Evolutionary conservation across 1,140 invertebrate genomes (phyloP).

Genomic region (Thalassaphorura encarpata): DNA sequence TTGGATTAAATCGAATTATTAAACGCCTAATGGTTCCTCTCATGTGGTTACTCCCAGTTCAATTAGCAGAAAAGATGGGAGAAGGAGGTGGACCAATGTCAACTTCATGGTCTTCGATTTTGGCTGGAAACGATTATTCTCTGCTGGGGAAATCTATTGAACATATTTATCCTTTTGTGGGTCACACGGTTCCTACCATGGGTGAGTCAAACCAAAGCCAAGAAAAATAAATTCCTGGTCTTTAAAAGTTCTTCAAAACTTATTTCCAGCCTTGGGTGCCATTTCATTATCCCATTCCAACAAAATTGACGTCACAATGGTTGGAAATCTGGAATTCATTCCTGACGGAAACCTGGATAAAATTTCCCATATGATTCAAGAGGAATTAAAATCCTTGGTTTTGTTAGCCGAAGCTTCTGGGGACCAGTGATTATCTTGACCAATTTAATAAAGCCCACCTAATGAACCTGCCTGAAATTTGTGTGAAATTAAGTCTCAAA

Average conservation of each 20-base stretch:
- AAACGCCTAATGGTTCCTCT: background rate
- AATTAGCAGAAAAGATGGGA: background rate
- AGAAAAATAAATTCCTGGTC: too few species aligned
- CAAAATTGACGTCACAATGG: background rate
- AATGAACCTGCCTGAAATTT: too few species aligned
- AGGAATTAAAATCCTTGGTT: too few species aligned
- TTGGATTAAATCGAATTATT: background rate
- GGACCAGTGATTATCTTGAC: too few species aligned
- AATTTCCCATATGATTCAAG: background rate
- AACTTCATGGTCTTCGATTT: background rate
- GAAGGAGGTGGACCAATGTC: background rate
- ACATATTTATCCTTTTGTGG: background rate
- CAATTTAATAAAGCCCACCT: too few species aligned
- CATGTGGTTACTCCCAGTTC: background rate
- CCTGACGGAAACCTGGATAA: background rate
- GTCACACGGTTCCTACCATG: background rate
- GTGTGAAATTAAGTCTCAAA: too few species aligned
- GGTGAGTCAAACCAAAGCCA: background rate
- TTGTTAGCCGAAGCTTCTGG: too few species aligned
- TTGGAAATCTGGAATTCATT: background rate
- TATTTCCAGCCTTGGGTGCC: background rate
- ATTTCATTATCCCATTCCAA: constrained; percentile 1
- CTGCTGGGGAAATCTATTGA: background rate
- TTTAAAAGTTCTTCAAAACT: too few species aligned
- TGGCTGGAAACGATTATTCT: background rate